These are phyloP conservation scores for Myzus persicae DNA, from an alignment of 1,140 invertebrate genomes.

Conservation along the genomic window DNA sequence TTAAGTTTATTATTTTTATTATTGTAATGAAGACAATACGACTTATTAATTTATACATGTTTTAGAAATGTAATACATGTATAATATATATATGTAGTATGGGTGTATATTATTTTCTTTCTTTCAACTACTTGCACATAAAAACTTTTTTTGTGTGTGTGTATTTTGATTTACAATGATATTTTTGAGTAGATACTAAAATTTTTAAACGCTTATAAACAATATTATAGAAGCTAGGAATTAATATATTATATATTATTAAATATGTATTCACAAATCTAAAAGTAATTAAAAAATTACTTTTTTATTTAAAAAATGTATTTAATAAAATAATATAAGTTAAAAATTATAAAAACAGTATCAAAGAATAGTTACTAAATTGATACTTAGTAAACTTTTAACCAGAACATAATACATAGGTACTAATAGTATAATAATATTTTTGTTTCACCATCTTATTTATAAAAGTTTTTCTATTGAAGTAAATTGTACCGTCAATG, in stretches of 20 bases:
- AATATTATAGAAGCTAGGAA: background rate
- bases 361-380: too few species aligned
- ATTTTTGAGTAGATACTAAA: too few species aligned
- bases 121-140: background rate
- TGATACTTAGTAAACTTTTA: too few species aligned
- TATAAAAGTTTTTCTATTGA: background rate
- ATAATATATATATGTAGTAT: background rate
- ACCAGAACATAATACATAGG: too few species aligned
- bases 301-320: too few species aligned
- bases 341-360: too few species aligned
- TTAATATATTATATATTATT: too few species aligned
- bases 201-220: background rate
- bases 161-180: too few species aligned
- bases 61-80: background rate
- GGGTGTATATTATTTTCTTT: background rate
- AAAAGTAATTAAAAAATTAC: too few species aligned
- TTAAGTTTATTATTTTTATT: conserved; percentile 18
- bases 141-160: too few species aligned
- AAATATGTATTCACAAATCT: too few species aligned
- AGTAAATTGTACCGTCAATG: background rate
- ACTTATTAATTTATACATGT: background rate
- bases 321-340: too few species aligned
- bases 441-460: background rate
- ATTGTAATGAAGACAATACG: background rate
- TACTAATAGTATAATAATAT: background rate